A percentile compares a stretch with the other conserved stretches of the same genome.
phyloP scores from a whole-genome alignment of 2,113 vertebrate species.

The Oxyura jamaicensis region DNA sequence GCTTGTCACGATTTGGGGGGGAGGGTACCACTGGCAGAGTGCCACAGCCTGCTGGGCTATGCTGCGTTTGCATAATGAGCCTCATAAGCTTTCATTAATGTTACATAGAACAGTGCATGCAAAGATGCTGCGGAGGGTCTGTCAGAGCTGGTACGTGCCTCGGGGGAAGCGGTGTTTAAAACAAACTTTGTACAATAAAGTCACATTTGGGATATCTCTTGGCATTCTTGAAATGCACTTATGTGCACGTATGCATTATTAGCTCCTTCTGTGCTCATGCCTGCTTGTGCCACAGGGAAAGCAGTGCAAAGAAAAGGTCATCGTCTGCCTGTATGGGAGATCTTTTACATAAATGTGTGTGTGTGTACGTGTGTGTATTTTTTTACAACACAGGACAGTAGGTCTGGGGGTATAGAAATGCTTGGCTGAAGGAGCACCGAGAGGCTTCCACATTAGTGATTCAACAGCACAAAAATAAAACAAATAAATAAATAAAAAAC shows the following conservation, averaged over 20 bases:
- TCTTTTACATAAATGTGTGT: not conserved
- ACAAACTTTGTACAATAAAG: not conserved
- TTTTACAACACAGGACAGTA: not conserved
- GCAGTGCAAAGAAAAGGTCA: not conserved
- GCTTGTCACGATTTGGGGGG: not conserved
- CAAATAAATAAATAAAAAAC: not conserved
- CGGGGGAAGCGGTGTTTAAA: not conserved
- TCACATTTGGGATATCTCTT: not conserved
- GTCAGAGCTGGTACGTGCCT: not conserved
- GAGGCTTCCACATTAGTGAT: not conserved
- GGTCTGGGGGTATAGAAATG: not conserved
- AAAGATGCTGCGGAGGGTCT: not conserved
- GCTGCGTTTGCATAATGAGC: fast-evolving
- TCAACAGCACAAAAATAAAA: not conserved
- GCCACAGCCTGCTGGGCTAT: not conserved
- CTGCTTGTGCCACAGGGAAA: not conserved
- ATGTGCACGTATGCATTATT: not conserved
- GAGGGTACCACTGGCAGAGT: not conserved
- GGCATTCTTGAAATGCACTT: not conserved
- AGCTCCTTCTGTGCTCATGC: not conserved
- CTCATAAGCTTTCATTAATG: not conserved
- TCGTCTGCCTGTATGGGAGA: not conserved
- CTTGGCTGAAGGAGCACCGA: not conserved
- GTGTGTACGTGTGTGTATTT: not conserved
- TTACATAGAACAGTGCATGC: not conserved